Base-by-base conservation (phyloP, 1,140 invertebrate species). In the Cyphomyrmex costatus region DNA sequence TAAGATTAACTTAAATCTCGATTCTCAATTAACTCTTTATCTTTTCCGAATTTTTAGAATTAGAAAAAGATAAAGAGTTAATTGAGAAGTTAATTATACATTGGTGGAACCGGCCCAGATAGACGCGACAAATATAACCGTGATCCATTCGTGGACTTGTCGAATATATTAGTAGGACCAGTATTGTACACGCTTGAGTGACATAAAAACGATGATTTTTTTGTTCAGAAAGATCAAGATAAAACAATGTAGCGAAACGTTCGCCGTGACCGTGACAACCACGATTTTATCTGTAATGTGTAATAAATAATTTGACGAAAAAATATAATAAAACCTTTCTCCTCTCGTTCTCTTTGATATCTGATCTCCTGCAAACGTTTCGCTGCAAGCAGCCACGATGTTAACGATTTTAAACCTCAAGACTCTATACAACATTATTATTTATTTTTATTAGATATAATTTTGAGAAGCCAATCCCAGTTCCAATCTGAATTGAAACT, bases 281-380 rank as follows among this genome's bases (percentile, higher is more conserved):
- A 21, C 1, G 5, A 33, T 51, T 24, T 79, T 36, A 53, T 79
- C 46, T 79, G 42, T 79, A 56, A 51, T 21, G 24, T 49, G 42
- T 79, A 68, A 68, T 68, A 79, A 79, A 79, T 66, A 68, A 79
- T 68, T 30, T 42, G 56, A 68, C 30, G 6, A 19, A 51, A n/a
- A 56, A n/a, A 56, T 7, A 16, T n/a, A 33, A 33, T 4, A 12
- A 36, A 21, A 66, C 8, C 33, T 49, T 4, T 66, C 33, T 80
- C 16, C 21, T 8, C 33, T 24, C 8, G 19, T 10, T 66, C 21
- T 73, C 3, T 71, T 36, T 3, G 24, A 36, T n/a, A 14, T 27
- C 12, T 33, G 8, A 49, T 12, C 6, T 24, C 21, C 14, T 24
- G 21, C 56, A 7, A 10, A 36, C 3, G n/a, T 33, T 56, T 30